Conservation (phyloP, 2,113 vertebrate genomes). For the Melanocharis versteri region DNA sequence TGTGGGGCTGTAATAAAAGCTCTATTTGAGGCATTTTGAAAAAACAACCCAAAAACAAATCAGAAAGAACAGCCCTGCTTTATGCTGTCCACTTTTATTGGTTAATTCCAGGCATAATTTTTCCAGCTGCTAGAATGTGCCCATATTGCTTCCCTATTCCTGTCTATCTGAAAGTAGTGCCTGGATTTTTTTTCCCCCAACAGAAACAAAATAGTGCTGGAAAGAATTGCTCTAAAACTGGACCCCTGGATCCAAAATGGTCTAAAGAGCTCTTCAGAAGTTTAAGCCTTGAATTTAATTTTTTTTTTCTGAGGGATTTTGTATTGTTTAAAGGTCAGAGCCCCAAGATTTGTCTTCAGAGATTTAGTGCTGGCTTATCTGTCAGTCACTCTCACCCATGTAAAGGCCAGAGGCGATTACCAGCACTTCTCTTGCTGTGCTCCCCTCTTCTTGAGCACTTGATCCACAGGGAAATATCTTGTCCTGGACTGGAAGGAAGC, state of each 20-base stretch:
- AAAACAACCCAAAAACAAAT: background rate
- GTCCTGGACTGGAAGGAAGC: background rate
- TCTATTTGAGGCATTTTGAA: background rate
- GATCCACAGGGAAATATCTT: background rate
- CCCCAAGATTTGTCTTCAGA: background rate
- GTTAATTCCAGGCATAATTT: conserved; percentile 17
- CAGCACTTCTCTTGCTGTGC: background rate
- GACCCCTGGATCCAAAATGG: background rate
- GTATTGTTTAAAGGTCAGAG: conserved; percentile 37
- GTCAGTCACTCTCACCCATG: background rate
- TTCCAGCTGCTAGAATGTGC: background rate
- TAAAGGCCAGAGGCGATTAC: background rate
- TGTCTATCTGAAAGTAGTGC: background rate
- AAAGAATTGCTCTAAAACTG: background rate
- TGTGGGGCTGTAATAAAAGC: background rate
- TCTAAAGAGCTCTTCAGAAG: background rate
- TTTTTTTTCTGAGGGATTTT: background rate
- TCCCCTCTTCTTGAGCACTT: background rate
- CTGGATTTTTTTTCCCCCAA: background rate
- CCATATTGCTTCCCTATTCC: background rate
- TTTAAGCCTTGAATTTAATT: background rate
- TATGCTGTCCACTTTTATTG: background rate
- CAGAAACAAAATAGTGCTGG: background rate
- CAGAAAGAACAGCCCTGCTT: background rate
- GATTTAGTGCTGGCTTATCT: conserved; percentile 5